Percentiles rank a stretch among this genome's conserved stretches.
Conservation (phyloP, 2,113 vertebrate genomes). For the Riparia riparia region DNA sequence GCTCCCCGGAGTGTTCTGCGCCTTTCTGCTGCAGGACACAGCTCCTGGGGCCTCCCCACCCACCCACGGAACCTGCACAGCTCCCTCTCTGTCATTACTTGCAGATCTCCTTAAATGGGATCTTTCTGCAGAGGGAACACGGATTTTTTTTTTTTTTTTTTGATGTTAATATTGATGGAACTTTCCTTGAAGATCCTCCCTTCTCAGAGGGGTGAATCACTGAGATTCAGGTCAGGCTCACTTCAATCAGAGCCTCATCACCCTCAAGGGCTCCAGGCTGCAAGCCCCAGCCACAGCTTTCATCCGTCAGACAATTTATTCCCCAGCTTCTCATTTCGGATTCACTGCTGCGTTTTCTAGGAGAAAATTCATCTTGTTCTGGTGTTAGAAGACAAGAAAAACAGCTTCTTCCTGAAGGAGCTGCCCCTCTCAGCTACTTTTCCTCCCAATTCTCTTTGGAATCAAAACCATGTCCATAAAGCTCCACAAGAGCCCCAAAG, state of each 20-base stretch:
- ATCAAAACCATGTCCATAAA: background rate
- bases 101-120: background rate
- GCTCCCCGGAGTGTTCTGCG: too few relatives aligned
- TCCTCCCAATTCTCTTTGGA: background rate
- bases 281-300: background rate
- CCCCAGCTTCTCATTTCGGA: background rate
- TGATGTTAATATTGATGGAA: rapidly evolving
- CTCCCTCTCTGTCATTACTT: background rate
- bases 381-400: background rate
- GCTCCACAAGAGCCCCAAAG: rapidly evolving
- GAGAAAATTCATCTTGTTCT: background rate
- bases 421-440: background rate
- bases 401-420: background rate
- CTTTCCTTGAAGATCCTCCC: background rate
- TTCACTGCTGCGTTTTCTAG: background rate
- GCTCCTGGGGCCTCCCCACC: background rate
- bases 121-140: rapidly evolving
- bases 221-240: background rate
- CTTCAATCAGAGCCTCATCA: background rate
- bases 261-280: background rate
- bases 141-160: background rate
- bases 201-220: background rate
- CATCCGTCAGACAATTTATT: background rate
- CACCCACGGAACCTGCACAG: background rate
- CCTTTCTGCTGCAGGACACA: background rate